A percentile compares a stretch with the other conserved stretches of the same genome.
These are phyloP conservation scores for Myiothlypis chrysogaster DNA, from an alignment of 2,797 vertebrate species.

Conservation along the genomic window DNA sequence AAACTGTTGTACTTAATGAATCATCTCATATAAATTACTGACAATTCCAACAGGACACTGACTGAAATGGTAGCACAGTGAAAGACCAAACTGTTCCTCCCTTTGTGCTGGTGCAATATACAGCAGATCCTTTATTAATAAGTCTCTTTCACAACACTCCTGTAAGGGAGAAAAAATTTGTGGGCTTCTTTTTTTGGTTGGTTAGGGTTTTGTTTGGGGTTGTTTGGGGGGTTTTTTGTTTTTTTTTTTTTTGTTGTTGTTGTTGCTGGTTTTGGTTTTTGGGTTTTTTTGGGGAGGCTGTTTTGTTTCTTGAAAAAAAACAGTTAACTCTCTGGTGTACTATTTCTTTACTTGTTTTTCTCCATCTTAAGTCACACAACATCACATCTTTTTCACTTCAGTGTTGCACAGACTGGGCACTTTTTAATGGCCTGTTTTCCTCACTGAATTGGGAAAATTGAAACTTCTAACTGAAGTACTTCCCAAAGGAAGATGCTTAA, in stretches of 20 bases:
- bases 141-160: not conserved
- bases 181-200: not conserved
- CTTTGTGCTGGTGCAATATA: not conserved
- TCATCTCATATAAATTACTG: not conserved
- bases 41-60: not conserved
- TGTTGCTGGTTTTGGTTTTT: not conserved
- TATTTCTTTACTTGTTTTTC: not conserved
- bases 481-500: not conserved
- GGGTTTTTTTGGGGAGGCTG: accelerated
- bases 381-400: not conserved
- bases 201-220: not conserved
- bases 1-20: not conserved
- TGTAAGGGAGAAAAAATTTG: not conserved
- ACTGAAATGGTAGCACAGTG: not conserved
- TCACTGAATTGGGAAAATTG: not conserved
- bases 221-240: not conserved
- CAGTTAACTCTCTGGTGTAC: not conserved
- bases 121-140: not conserved
- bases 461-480: not conserved
- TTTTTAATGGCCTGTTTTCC: not conserved
- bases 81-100: not conserved
- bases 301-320: not conserved
- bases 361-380: not conserved
- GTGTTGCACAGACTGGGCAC: not conserved
- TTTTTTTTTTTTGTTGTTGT: not conserved